phyloP scores from a whole-genome alignment of 2,113 vertebrate genomes.

The Penelope pileata region DNA sequence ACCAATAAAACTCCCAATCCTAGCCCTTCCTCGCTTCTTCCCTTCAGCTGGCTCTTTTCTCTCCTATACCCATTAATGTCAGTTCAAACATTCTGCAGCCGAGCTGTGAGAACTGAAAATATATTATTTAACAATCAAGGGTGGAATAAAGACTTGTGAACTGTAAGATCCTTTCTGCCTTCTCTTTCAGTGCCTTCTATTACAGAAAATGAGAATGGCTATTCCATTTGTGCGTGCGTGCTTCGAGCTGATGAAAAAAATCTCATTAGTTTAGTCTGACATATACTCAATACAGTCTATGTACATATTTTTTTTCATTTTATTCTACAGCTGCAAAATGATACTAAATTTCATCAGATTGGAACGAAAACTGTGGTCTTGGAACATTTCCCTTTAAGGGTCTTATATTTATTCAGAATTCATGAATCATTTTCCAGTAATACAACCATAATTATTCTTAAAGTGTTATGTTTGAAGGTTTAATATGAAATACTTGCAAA shows the following conservation, averaged over 20 bases:
- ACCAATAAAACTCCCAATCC: slow-evolving; percentile 60
- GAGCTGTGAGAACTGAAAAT: slow-evolving; percentile 49
- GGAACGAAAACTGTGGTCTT: slow-evolving; percentile 73
- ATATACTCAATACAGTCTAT: slow-evolving; percentile 65
- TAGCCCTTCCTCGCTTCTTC: slow-evolving; percentile 5
- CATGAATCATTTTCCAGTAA: slow-evolving; percentile 81
- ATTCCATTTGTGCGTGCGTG: slow-evolving; percentile 53
- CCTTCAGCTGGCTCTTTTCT: slow-evolving; percentile 17
- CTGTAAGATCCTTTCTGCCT: slow-evolving; percentile 36
- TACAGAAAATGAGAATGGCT: slow-evolving; percentile 59
- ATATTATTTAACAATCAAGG: slow-evolving; percentile 71
- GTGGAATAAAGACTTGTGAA: slow-evolving; percentile 52
- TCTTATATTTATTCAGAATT: slow-evolving; percentile 81
- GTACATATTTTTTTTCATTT: slow-evolving; percentile 48
- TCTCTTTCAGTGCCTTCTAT: slow-evolving; percentile 53
- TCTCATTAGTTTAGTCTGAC: slow-evolving; percentile 74
- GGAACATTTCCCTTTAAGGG: slow-evolving; percentile 75
- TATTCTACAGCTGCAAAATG: slow-evolving; percentile 75
- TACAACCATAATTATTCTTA: slow-evolving; percentile 82
- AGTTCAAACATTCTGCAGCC: slow-evolving; percentile 53
- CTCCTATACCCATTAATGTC: slow-evolving; percentile 37
- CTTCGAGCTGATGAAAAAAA: slow-evolving; percentile 58
- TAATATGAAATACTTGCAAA: slow-evolving; percentile 81
- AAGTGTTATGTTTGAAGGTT: slow-evolving; percentile 82
- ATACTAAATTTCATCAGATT: slow-evolving; percentile 80